Evolutionary conservation across 2,797 vertebrate genomes (phyloP).

Genomic region (Cebuella pygmaea): DNA sequence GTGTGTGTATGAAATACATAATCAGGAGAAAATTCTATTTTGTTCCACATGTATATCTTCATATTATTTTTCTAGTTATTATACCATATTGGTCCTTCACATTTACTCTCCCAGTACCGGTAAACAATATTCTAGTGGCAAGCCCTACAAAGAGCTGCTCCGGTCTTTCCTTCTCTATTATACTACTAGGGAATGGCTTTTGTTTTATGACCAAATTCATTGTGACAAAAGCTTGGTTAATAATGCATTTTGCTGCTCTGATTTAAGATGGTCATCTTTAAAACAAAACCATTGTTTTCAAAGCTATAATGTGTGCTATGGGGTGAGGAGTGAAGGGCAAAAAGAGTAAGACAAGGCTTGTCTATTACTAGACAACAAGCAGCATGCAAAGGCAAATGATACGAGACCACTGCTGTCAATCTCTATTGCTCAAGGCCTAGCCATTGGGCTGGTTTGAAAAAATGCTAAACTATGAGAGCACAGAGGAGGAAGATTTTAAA

Average conservation of each 20-base stretch:
- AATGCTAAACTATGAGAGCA: background rate
- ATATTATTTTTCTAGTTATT: background rate
- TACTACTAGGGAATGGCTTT: background rate
- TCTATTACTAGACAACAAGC: background rate
- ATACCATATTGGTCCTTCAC: background rate
- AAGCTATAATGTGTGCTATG: background rate
- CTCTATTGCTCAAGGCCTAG: background rate
- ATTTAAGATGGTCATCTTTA: background rate
- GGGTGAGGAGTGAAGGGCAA: background rate
- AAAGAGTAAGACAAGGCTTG: background rate
- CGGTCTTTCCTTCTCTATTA: background rate
- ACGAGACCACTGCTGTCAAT: background rate
- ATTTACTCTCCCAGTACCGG: background rate
- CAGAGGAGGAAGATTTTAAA: background rate
- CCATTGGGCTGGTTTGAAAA: background rate
- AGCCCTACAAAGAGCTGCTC: background rate
- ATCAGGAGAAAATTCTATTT: constrained; percentile 7
- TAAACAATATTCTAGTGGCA: background rate
- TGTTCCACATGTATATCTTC: background rate
- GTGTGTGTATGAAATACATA: background rate
- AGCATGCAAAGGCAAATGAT: background rate
- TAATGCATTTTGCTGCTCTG: background rate
- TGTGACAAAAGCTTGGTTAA: background rate
- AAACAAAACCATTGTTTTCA: background rate
- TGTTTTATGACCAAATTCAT: background rate